Conservation (phyloP, 2,113 vertebrate genomes). For the Brachionichthys hirsutus region DNA sequence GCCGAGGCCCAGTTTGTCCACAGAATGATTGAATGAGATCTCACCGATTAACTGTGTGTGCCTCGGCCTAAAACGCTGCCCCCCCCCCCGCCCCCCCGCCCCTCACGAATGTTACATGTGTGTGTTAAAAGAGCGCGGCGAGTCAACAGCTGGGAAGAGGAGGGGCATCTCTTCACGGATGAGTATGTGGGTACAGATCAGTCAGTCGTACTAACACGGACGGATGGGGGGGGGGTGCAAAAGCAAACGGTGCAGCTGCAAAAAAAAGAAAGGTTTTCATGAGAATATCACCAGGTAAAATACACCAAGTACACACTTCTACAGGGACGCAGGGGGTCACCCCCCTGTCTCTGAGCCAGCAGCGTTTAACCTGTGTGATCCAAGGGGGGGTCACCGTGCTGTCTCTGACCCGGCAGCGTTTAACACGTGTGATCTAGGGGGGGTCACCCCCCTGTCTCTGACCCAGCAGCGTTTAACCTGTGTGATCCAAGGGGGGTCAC, state of each 20-base stretch:
- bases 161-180: constrained; percentile 62
- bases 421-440: too few species aligned
- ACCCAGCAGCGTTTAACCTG: too few species aligned
- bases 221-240: not conserved
- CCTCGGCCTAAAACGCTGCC: constrained; percentile 39
- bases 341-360: too few species aligned
- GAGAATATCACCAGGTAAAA: constrained; percentile 14
- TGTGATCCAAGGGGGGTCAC: too few species aligned
- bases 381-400: too few species aligned
- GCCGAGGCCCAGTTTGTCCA: constrained; percentile 35
- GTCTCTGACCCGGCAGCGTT: too few species aligned
- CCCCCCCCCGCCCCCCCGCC: constrained; percentile 41
- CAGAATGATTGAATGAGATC: constrained; percentile 46
- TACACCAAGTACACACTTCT: too few species aligned
- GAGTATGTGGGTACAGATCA: constrained; percentile 60
- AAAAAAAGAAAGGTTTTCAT: constrained; percentile 28
- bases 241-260: constrained; percentile 41
- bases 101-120: constrained; percentile 63
- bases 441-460: too few species aligned
- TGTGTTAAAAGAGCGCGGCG: constrained; percentile 42
- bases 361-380: constrained; percentile 16
- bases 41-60: constrained; percentile 42
- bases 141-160: constrained; percentile 57
- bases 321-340: not conserved
- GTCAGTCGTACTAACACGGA: constrained; percentile 53